Percentiles rank a stretch among this genome's conserved stretches.
These are phyloP conservation scores for Euproctis similis DNA, from an alignment of 2,888 invertebrate genomes.

Conservation along the genomic window DNA sequence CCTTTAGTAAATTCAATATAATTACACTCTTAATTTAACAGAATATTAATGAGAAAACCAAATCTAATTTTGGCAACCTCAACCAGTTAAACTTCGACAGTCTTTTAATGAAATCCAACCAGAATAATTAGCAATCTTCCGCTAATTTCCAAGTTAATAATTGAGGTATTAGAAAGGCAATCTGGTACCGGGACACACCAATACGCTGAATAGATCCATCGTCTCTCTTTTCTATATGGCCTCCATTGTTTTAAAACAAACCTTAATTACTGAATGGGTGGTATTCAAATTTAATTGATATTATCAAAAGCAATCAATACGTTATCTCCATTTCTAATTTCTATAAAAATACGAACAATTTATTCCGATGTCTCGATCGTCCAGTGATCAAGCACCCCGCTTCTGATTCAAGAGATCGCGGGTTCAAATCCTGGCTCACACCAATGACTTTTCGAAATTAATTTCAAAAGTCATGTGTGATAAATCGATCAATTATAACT, in stretches of 20 bases:
- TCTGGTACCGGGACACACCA: slow-evolving; percentile 46
- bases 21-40: no score
- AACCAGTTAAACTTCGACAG: slow-evolving; percentile 27
- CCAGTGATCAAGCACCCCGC: no score
- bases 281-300: slow-evolving; percentile 19
- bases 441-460: no score
- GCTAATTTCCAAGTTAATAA: slow-evolving; percentile 71
- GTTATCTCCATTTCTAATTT: no score
- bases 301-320: slow-evolving; percentile 6
- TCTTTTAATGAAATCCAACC: slow-evolving; percentile 55
- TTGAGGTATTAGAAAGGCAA: slow-evolving; percentile 58
- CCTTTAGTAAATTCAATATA: no score
- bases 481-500: no score
- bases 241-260: slow-evolving; percentile 36
- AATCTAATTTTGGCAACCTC: slow-evolving; percentile 37
- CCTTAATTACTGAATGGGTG: slow-evolving; percentile 33
- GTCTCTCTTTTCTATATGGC: slow-evolving; percentile 20
- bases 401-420: no score
- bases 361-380: no score
- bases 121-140: slow-evolving; percentile 64
- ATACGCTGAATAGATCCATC: slow-evolving; percentile 10
- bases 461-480: no score
- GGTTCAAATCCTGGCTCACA: no score
- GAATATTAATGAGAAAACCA: slow-evolving; percentile 25
- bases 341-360: no score